Evolutionary conservation across 2,797 vertebrate genomes (phyloP), one percentile per base, ranked within the genome.

Genomic region (Enteromius fasciolatus): DNA sequence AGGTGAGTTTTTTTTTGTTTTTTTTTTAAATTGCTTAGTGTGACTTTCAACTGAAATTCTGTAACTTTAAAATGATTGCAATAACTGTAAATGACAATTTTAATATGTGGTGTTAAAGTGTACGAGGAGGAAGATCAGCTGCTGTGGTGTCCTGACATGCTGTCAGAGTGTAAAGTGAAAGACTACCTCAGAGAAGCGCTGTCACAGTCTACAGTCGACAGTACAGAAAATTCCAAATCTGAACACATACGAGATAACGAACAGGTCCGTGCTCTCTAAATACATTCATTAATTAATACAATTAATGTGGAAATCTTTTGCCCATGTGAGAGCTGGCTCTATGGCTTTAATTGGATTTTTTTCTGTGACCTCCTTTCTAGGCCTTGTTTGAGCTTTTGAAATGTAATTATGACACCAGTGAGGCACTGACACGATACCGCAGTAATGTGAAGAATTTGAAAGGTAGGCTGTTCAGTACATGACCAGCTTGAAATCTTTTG

Each of bases 81-180:
- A 25, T 72, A 12, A n/a, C 15, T 44, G 15, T 52, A 15, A 81
- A 54, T 48, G 2, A 46, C 11, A 10, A 64, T 63, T 82, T 69
- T 80, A 69, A 80, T 17, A 23, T 87, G 6, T 85, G 9, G 57
- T 73, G 78, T 72, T 89, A 31, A 90, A 99, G 98, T 86, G 0
- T 97, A 96, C 92, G 96, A 97, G 91, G 95, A 96, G 78, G 96
- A 97, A 83, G 98, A 99, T 75, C 96, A 98, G 90, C 90, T 99
- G 88, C 93, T 99, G 82, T 99, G 98, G 98, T 94, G 94, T 87
- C 98, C 98, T 75, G 94, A 90, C 70, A 87, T 93, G 54, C 91
- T 99, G 87, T 91, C 96, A 44, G 97, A 99, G 91, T 96, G 83
- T 90, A 97, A 96, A 91, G 96, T 99, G 82, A 95, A 94, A 90